Percentiles rank a stretch among this genome's conserved stretches.
Evolutionary conservation across 2,797 vertebrate genomes (phyloP).

Genomic region (Platalea minor): DNA sequence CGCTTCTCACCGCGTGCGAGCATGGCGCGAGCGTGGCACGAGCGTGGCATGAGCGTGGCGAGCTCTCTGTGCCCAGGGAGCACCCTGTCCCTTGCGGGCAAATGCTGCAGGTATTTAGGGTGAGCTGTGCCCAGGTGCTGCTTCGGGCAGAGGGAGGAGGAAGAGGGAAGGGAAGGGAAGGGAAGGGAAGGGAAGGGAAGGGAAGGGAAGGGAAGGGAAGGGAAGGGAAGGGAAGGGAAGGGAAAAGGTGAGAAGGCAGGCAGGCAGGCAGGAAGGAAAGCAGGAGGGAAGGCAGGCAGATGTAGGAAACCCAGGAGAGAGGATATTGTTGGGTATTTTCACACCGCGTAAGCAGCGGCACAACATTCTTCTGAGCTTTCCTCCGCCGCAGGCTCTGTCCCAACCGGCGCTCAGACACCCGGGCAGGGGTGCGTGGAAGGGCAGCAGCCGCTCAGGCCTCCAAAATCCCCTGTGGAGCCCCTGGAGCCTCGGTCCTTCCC

Average conservation of each 20-base stretch:
- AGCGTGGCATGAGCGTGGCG: no score
- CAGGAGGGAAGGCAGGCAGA: background rate
- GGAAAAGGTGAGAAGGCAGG: background rate
- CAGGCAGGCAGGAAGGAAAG: background rate
- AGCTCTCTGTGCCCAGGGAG: background rate
- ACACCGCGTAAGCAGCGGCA: background rate
- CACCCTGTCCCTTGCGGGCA: background rate
- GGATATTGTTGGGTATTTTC: background rate
- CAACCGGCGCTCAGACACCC: background rate
- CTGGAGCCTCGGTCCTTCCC: background rate
- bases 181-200: no score
- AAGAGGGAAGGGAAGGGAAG: no score
- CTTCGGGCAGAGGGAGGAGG: background rate
- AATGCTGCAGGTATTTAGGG: background rate
- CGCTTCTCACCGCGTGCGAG: background rate
- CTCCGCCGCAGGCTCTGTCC: background rate
- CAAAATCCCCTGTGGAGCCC: background rate
- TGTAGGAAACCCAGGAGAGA: background rate
- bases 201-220: no score
- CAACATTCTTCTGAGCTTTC: background rate
- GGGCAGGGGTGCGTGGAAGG: background rate
- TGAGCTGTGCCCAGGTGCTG: background rate
- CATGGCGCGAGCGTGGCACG: background rate
- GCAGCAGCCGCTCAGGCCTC: background rate
- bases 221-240: no score